Conservation (phyloP, 2,888 invertebrate genomes). For the Eumacrocentrus americanus region DNA sequence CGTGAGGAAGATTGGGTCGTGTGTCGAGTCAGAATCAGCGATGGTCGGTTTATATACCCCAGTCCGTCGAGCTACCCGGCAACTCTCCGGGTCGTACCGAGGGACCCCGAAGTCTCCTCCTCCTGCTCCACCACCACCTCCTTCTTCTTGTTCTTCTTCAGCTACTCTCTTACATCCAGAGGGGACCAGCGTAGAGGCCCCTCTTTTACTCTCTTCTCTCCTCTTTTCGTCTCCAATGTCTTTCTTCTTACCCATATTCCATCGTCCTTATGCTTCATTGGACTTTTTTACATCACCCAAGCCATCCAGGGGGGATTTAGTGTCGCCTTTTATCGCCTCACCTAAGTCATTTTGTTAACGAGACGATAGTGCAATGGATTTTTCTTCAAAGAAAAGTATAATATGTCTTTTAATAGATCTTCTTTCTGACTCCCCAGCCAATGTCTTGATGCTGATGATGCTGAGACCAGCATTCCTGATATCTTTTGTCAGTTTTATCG, state of each 20-base stretch:
- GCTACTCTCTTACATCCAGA: conserved; percentile 31
- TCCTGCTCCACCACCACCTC: conserved; percentile 32
- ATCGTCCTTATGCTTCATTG: neutral
- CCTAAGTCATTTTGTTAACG: conserved; percentile 10
- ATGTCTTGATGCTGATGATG: no score
- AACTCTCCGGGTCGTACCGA: conserved; percentile 43
- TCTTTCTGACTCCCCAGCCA: conserved; percentile 1
- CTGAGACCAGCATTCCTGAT: no score
- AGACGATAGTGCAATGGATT: conserved; percentile 4
- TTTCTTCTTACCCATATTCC: conserved; percentile 21
- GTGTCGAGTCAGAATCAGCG: conserved; percentile 58
- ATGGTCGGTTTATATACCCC: conserved; percentile 60
- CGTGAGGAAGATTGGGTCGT: conserved; percentile 60
- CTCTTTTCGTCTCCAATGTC: neutral
- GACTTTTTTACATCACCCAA: neutral
- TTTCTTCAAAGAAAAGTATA: conserved; percentile 3
- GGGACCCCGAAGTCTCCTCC: conserved; percentile 46
- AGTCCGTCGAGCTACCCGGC: conserved; percentile 41
- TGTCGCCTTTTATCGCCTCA: conserved; percentile 7
- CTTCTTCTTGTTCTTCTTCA: conserved; percentile 28
- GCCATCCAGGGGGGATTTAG: neutral
- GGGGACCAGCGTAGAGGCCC: conserved; percentile 15
- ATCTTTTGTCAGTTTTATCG: no score
- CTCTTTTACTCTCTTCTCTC: conserved; percentile 23
- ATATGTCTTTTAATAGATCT: neutral